Evolutionary conservation across 2,888 invertebrate genomes (phyloP).

Genomic region (Ischnura elegans): DNA sequence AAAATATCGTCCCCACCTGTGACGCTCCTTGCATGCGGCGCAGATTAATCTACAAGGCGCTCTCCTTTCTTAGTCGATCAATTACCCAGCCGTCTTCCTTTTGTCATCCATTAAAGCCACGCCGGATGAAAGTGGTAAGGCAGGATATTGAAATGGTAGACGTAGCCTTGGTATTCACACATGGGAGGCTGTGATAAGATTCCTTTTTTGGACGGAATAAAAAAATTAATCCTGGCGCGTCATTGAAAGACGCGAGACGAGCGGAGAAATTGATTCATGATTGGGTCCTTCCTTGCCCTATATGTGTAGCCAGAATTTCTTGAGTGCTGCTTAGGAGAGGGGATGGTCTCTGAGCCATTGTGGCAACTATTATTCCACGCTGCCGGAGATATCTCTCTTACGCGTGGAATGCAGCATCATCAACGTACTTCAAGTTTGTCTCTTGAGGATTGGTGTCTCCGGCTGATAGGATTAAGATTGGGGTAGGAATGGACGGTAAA

Average conservation of each 20-base stretch:
- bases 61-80: neutral
- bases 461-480: no score
- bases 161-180: slow-evolving; percentile 13
- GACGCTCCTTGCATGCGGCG: neutral
- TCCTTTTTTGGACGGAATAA: neutral
- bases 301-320: slow-evolving; percentile 28
- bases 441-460: no score
- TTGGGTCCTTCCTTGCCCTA: slow-evolving; percentile 15
- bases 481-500: no score
- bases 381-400: neutral
- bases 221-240: neutral
- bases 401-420: no score
- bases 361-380: slow-evolving; percentile 13
- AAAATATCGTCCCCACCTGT: neutral
- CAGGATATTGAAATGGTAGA: slow-evolving; percentile 15
- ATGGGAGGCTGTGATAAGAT: neutral
- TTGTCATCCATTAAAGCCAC: neutral
- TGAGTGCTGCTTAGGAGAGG: neutral
- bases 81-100: neutral
- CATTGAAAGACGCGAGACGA: neutral
- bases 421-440: no score
- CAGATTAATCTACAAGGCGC: slow-evolving; percentile 22
- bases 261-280: slow-evolving; percentile 61
- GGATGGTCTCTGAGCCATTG: neutral
- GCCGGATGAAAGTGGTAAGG: neutral